Base-by-base conservation (phyloP, 1,140 invertebrate species). In the Euglossa dilemma region DNA sequence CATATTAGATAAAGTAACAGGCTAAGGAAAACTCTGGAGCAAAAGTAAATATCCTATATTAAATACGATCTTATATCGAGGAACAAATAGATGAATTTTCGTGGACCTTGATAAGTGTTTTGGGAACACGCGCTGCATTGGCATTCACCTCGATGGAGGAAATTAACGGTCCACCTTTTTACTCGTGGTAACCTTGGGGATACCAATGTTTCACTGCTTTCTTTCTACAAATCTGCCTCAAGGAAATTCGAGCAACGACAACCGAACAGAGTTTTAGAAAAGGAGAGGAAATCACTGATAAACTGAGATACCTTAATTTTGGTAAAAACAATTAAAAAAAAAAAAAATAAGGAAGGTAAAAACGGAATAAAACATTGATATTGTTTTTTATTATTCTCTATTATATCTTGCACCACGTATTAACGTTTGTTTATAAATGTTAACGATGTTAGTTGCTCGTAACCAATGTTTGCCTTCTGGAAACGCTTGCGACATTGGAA, bases 101-200 rank as follows among this genome's bases (percentile, higher is more conserved):
- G 12, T 56, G 16, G n/a, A 45, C 20, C 9, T 18, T 23, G 57
- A 74, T 61, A 74, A 74, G 3, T 8, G 18, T 20, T 28, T 9
- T 9, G 16, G n/a, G 20, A 28, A n/a, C 6, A 0, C 20, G 0
- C 52, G 4, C n/a, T 56, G 23, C 52, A 70, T 72, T 72, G 23
- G 28, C 5, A 72, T 72, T 57, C 52, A 56, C 7, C 28, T 54
- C 28, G 3, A n/a, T 20, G 70, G n/a, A 12, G 20, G 12, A 43
- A 56, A 72, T 57, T 36, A 72, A 72, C 52, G 52, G 70, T 72
- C 56, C 36, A 43, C 18, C 16, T 56, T 72, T 72, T 70, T 50
- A 25, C 45, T 50, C 25, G 47, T 70, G 5, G 11, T 11, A 70
- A 28, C 47, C 45, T 70, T 70, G 47, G 9, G 2, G 28, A 70